Base-by-base conservation (phyloP, 2,113 vertebrate genomes). In the Saimiri boliviensis region DNA sequence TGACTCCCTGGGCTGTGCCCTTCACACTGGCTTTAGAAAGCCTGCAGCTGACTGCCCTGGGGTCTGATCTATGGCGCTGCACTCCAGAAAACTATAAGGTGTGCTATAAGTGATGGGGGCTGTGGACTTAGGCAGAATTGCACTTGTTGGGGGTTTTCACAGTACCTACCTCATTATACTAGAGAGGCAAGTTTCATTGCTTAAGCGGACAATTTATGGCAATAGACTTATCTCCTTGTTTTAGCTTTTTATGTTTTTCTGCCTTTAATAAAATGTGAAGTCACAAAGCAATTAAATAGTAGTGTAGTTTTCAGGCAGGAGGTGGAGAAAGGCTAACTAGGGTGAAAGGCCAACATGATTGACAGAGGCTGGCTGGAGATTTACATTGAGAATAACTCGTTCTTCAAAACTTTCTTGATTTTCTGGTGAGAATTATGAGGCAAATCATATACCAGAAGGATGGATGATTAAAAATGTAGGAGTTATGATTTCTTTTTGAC, bases 381-480 rank as follows among this genome's bases (percentile, higher is more conserved):
- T 98, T 98, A 98, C 97, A 96, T 92, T 96, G 95, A 97, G 97
- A 98, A 97, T 96, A 97, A 98, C 86, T 98, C 98, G 97, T 98
- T 98, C 98, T 97, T 98, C 98, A 99, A 97, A 99, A 98, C 92
- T 91, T 98, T 95, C 94, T 98, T 98, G 95, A 97, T 98, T 98
- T 98, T 98, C 96, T 98, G 88, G 85, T 97, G 84, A 82, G 96
- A 98, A 94, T 98, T 97, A 85, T 85, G 94, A 94, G 97, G 96
- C 98, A 98, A 98, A 98, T 98, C 98, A 98, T 97, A 83, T 54
- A 84, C 91, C 82, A 52, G 95, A 93, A 97, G 94, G 96, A 81
- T 96, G 94, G 97, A 97, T 98, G 93, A 98, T 98, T 98, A 98
- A 98, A 98, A 98, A 98, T 98, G 68, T 32, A 77, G 83, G 98